Evolutionary conservation across 2,797 vertebrate species (phyloP), one percentile per base, ranked within the genome.

Genomic region (Ammospiza maritima): DNA sequence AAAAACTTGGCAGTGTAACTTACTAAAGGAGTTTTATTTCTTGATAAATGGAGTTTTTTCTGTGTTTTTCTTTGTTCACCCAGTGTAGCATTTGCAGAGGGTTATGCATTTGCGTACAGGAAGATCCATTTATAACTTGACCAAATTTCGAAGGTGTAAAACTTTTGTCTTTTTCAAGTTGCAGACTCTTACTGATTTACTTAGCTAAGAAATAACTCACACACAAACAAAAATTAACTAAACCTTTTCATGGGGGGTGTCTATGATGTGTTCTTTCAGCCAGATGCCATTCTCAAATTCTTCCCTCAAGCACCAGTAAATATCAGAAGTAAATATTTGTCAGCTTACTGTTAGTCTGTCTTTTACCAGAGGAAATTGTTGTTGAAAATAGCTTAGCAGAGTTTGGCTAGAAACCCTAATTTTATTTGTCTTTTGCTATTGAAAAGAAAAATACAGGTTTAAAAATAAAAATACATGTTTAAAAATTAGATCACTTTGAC

Each of bases 401-500:
- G 32, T 89, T 93, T 92, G 66, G 27, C 50, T 67, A 51, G 45
- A 71, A 56, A 32, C 30, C 36, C 9, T 89, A 21, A 75, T 96
- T 94, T 96, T 95, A 65, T 95, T 93, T 96, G 50, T 85, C 79
- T 96, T 95, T 85, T 93, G 34, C 44, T 94, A 53, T 53, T 53
- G 10, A 8, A 53, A 53, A 53, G 51, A 53, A 53, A 53, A 53
- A 18, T 30, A 30, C 51, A 53, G 51, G 27, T 30, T 19, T 30
- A 53, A 53, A 53, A 53, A 30, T 18, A 53, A 53, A 53, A 53
- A 30, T 19, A 30, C 7, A 30, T 17, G 5, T 53, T 19, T 53
- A 53, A 53, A 51, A 53, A 2, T 30, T 18, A 19, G 17, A 30
- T 53, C 27, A 19, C 25, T 40, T 73, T 34, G 26, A 4, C 9